Base-by-base conservation (phyloP, 2,113 vertebrate genomes). In the Odobenus rosmarus region DNA sequence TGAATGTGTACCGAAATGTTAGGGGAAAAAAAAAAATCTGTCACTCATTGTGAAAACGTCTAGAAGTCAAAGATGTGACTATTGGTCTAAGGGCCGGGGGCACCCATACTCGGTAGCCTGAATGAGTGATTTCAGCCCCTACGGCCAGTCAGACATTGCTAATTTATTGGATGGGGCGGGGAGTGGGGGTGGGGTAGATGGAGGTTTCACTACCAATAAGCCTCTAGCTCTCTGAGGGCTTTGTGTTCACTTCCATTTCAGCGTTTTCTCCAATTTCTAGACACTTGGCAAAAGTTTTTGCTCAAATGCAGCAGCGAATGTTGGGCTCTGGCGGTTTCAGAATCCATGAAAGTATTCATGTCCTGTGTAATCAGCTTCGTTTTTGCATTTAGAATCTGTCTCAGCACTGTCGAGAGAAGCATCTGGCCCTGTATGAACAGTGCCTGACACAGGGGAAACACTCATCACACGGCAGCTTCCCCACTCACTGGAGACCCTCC, bases 371-470 rank as follows among this genome's bases (percentile, higher is more conserved):
- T 16, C 31, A 93, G 36, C 21, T 72, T 31, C 18, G 23, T 64
- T 62, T 91, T 55, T 93, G 55, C 88, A 31, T 46, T 97, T 51
- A 57, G 82, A 93, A 49, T 42, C 21, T 67, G 36, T 88, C 69
- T 76, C 74, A 21, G 72, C 42, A 74, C 2, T 46, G 33, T 39
- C 18, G 10, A 18, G 81, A 85, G 31, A 55, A 88, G 55, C 61
- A 74, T 71, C 36, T 49, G 39, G 36, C 21, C 31, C 46, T 18
- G 0, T 13, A 3, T 62, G 61, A 36, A 49, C 88, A 76, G 61
- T 42, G 42, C 59, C 67, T 62, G 51, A 72, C 23, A 15, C 67
- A 16, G 88, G 92, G 57, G 28, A 33, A 2, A 24, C 42, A 19
- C 10, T 13, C 31, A 14, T 0, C 28, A 24, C 72, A 13, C 0